Evolutionary conservation across 1,140 invertebrate species (phyloP), one percentile per base, ranked within the genome.

Genomic region (Drosophila lacertosa): DNA sequence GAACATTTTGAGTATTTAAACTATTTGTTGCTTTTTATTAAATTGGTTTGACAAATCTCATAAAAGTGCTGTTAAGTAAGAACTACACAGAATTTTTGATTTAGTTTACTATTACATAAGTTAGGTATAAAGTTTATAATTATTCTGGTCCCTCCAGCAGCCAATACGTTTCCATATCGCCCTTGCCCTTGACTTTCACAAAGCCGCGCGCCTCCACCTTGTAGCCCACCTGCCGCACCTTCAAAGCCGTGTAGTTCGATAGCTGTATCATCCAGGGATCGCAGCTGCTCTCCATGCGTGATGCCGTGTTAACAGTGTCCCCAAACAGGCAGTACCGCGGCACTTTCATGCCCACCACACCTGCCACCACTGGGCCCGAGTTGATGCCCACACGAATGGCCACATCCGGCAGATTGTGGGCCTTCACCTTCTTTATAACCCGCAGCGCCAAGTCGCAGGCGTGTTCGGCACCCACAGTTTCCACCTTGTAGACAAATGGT

Each of bases 151-250:
- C 80, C 29, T 67, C 77, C 11, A 84, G 15, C n/a, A 97, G 79
- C 96, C 96, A 98, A 91, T 95, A 97, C 0, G 96, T 97, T 90
- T 95, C 94, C 95, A 97, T 96, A 78, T 96, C 94, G n/a, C 97
- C 97, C 92, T 98, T 98, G 11, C 97, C 97, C 94, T 97, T 97
- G 24, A 97, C 94, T 55, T 92, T 92, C 9, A 96, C 93, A n/a
- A 93, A 82, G 35, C 96, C 96, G 55, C 96, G 92, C 44, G 94
- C 93, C 86, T 94, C 92, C 5, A 94, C 90, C 18, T 91, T 89
- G 86, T 96, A 97, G n/a, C 90, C 89, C 1, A 92, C 92, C 67
- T 92, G 68, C 1, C 77, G 68, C 5, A 92, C 79, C 47, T 91
- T 91, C 33, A 73, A 24, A 3, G 91, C 91, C 1, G 91, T 92